Base-by-base conservation (phyloP, 2,113 vertebrate genomes). In the Actenoides lindsayi region DNA sequence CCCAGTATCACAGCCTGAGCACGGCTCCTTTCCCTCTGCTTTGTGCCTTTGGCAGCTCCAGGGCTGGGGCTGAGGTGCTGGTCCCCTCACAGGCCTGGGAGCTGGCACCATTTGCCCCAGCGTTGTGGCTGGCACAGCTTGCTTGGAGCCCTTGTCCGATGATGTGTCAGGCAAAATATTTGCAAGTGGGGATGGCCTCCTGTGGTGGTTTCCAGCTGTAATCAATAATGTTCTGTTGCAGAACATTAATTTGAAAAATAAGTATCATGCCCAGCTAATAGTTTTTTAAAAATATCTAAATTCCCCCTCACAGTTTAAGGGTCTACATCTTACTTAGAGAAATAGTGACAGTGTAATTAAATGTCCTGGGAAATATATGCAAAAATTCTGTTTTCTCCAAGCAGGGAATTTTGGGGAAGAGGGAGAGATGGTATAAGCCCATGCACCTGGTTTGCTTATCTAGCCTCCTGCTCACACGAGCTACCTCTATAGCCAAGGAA, bases 41-140 rank as follows among this genome's bases (percentile, higher is more conserved):
- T 62, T 1, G 0, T 53, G n/a, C 24, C 37, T 69, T 35, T 3
- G 1, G 64, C 16, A 31, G 51, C 1, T 1, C 18, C 3, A 1
- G 7, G 18, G 31, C 31, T 7, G 9, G 10, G 23, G 12, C 4
- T 0, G 1, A 81, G n/a, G 68, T 19, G 37, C 9, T 84, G 51
- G 19, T 13, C 56, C 35, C 56, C 25, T 67, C 11, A 8, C 10
- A 50, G 28, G 1, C 13, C 51, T 71, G 76, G 76, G 39, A 78
- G 41, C 35, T 1, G 5, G 28, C 69, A 74, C 56, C 5, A 0
- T 60, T 81, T 71, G 48, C 37, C 39, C 39, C 42, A 19, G 23
- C 21, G 20, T 12, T 30, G 80, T 35, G 69, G 35, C 73, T 84
- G 80, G 64, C 60, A 75, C 6, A 3, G 30, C 14, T 84, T 79